Evolutionary conservation across 2,888 invertebrate species (phyloP).

Genomic region (Mycogona germanica): DNA sequence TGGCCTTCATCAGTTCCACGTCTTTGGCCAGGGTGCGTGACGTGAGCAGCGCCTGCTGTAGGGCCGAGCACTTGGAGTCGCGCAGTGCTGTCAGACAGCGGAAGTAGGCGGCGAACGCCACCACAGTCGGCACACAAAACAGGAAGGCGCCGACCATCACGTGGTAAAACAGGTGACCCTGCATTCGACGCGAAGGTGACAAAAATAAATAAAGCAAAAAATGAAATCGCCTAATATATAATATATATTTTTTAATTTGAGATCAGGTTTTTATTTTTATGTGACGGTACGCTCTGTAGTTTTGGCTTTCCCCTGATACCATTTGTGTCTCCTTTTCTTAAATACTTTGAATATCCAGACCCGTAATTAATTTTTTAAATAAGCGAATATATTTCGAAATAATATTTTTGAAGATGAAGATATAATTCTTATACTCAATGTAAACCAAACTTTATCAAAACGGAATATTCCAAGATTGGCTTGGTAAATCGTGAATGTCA

Average conservation of each 20-base stretch:
- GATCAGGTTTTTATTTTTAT: too few relatives aligned
- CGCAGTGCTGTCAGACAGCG: constrained; percentile 41
- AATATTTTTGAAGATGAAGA: too few relatives aligned
- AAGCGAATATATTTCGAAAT: too few relatives aligned
- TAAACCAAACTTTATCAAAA: too few relatives aligned
- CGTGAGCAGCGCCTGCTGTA: constrained; percentile 13
- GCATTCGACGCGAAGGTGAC: neutral
- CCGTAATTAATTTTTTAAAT: too few relatives aligned
- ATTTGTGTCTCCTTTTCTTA: neutral
- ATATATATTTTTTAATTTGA: too few relatives aligned
- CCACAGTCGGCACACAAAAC: constrained; percentile 45
- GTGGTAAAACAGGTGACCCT: constrained; percentile 34
- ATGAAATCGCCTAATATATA: too few relatives aligned
- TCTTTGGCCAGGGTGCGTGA: constrained; percentile 39
- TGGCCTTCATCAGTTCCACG: constrained; percentile 46
- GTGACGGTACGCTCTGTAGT: too few relatives aligned
- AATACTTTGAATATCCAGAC: too few relatives aligned
- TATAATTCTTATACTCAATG: too few relatives aligned
- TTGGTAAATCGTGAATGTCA: constrained; percentile 11
- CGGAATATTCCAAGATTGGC: too few relatives aligned
- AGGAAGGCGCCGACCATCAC: constrained; percentile 44
- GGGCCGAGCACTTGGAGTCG: constrained; percentile 30
- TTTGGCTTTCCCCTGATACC: neutral
- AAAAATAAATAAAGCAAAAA: neutral
- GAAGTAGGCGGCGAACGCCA: constrained; percentile 45